phyloP scores from a whole-genome alignment of 2,113 vertebrate species.

The Periophthalmus modestus region DNA sequence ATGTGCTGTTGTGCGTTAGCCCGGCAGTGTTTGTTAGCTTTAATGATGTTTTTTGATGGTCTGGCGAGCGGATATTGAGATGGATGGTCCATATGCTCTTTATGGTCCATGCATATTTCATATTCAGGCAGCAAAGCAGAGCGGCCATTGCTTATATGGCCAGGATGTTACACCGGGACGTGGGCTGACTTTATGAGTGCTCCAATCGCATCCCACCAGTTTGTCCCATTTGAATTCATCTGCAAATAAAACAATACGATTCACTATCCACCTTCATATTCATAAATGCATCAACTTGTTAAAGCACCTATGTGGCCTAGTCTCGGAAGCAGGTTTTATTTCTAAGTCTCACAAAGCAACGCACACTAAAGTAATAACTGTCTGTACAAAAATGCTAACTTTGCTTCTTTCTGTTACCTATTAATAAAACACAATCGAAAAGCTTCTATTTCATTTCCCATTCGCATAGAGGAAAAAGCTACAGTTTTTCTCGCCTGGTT shows the following conservation, averaged over 20 bases:
- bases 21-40: slow-evolving; percentile 56
- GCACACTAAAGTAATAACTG: slow-evolving; percentile 38
- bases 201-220: slow-evolving; percentile 56
- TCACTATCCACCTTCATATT: slow-evolving; percentile 36
- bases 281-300: slow-evolving; percentile 45
- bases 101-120: slow-evolving; percentile 77
- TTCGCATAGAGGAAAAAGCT: slow-evolving; percentile 30
- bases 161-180: slow-evolving; percentile 67
- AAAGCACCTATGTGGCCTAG: slow-evolving; percentile 28
- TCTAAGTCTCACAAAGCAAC: slow-evolving; percentile 9
- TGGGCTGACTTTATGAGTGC: slow-evolving; percentile 69
- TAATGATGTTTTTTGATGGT: slow-evolving; percentile 74
- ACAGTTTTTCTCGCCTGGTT: slow-evolving; percentile 24
- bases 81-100: slow-evolving; percentile 78
- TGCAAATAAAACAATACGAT: slow-evolving; percentile 52
- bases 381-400: slow-evolving; percentile 27
- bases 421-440: slow-evolving; percentile 33
- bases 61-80: slow-evolving; percentile 72
- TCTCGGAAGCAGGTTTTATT: slow-evolving; percentile 8
- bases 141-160: slow-evolving; percentile 67
- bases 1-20: slow-evolving; percentile 48
- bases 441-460: slow-evolving; percentile 49
- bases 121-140: slow-evolving; percentile 66
- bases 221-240: slow-evolving; percentile 61
- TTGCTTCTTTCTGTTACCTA: slow-evolving; percentile 25